phyloP scores from a whole-genome alignment of 2,797 vertebrate species.

The Aselliscus stoliczkanus region DNA sequence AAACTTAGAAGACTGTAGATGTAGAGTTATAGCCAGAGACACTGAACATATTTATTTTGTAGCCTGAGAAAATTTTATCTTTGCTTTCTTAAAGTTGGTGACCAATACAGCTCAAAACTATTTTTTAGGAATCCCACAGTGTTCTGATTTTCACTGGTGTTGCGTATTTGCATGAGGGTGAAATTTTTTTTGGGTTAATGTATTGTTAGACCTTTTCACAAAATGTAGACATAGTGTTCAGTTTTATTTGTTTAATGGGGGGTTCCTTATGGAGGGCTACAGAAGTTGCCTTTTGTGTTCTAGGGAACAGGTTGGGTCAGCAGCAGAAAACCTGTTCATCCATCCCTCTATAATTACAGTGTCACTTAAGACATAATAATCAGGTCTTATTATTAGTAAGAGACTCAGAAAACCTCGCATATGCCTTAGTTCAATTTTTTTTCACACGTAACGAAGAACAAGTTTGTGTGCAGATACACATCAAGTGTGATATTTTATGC shows the following conservation, averaged over 20 bases:
- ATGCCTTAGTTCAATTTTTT: not conserved
- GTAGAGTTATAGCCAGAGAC: not conserved
- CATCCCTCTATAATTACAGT: constrained; percentile 41
- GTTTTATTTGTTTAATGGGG: constrained; percentile 25
- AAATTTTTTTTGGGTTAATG: not conserved
- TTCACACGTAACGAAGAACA: not conserved
- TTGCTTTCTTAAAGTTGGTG: constrained; percentile 24
- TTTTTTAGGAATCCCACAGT: not conserved
- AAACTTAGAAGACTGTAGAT: not conserved
- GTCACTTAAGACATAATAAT: constrained; percentile 11
- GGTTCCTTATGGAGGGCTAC: not conserved
- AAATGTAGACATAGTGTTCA: not conserved
- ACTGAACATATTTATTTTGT: not conserved
- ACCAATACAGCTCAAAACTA: not conserved
- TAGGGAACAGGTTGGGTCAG: constrained; percentile 62
- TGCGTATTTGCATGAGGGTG: not conserved
- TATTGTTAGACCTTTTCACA: not conserved
- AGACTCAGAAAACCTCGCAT: constrained; percentile 27
- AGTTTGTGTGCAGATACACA: not conserved
- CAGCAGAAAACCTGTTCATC: constrained; percentile 59
- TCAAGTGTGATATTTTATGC: not conserved
- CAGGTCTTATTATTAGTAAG: constrained; percentile 22
- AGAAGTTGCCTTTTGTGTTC: constrained; percentile 45
- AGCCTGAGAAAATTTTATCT: not conserved
- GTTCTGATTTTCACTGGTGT: not conserved